These are phyloP conservation scores for Brachyhypopomus occidentalis DNA, from an alignment of 2,113 vertebrate species.

Conservation along the genomic window DNA sequence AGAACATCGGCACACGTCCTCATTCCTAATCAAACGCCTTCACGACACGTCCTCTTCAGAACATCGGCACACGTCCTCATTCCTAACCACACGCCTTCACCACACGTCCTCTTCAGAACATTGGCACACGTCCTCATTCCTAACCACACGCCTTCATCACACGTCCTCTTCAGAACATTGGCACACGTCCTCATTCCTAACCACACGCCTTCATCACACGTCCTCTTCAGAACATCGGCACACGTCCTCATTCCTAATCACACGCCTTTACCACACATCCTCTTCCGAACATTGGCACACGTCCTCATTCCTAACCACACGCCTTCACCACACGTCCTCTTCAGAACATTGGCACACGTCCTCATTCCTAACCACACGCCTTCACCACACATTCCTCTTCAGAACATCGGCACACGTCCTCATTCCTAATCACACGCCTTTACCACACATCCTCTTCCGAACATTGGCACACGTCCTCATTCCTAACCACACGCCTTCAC, in stretches of 20 bases:
- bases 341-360: no score
- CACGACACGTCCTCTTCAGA: no score
- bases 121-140: neutral
- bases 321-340: neutral
- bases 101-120: no score
- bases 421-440: no score
- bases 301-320: neutral
- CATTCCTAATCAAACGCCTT: neutral
- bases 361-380: neutral
- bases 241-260: no score
- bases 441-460: no score
- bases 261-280: neutral
- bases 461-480: no score
- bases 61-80: no score
- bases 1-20: neutral
- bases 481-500: neutral
- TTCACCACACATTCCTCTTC: neutral
- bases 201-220: neutral
- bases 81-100: neutral
- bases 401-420: neutral
- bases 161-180: no score
- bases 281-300: no score
- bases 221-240: no score
- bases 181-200: neutral
- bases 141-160: neutral